These are phyloP conservation scores for Sphinx pinastri DNA, from an alignment of 2,888 invertebrate species.

Conservation along the genomic window DNA sequence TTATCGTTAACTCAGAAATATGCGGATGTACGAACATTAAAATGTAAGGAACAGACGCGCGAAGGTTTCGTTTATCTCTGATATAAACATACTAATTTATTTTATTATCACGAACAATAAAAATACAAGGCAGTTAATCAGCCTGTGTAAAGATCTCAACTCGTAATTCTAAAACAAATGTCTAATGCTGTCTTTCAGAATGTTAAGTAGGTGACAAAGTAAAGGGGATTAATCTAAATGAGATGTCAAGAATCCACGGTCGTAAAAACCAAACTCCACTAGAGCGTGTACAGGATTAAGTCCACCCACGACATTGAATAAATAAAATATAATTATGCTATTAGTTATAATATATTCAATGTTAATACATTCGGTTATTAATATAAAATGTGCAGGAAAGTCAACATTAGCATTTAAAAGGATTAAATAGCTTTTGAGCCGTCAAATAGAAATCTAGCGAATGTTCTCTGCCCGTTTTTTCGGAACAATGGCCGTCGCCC, in stretches of 20 bases:
- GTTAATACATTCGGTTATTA: slow-evolving; percentile 7
- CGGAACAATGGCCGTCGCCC: slow-evolving; percentile 31
- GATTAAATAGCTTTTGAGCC: slow-evolving; percentile 7
- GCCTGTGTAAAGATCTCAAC: slow-evolving; percentile 8
- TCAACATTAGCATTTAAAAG: slow-evolving; percentile 17
- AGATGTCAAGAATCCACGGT: slow-evolving; percentile 16
- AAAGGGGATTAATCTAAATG: slow-evolving; percentile 23
- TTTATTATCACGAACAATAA: slow-evolving; percentile 6
- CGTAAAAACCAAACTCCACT: slow-evolving; percentile 38
- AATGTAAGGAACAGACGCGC: slow-evolving; percentile 1
- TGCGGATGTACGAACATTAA: slow-evolving; percentile 13
- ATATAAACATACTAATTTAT: slow-evolving; percentile 7
- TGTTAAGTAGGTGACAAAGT: slow-evolving; percentile 22
- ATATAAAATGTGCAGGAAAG: slow-evolving; percentile 17
- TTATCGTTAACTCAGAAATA: slow-evolving; percentile 1
- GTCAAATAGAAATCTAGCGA: slow-evolving; percentile 7
- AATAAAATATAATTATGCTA: slow-evolving; percentile 39
- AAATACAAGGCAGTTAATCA: slow-evolving; percentile 19
- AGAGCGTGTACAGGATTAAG: slow-evolving; percentile 38
- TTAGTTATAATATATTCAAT: slow-evolving; percentile 30
- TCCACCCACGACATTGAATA: slow-evolving; percentile 38
- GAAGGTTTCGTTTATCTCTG: not conserved
- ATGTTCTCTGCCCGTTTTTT: not conserved
- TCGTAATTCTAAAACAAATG: slow-evolving; percentile 25
- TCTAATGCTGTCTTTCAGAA: slow-evolving; percentile 5